Percentiles rank a stretch among this genome's conserved stretches.
Evolutionary conservation across 2,888 invertebrate species (phyloP).

Genomic region (Pristionchus fissidentatus): DNA sequence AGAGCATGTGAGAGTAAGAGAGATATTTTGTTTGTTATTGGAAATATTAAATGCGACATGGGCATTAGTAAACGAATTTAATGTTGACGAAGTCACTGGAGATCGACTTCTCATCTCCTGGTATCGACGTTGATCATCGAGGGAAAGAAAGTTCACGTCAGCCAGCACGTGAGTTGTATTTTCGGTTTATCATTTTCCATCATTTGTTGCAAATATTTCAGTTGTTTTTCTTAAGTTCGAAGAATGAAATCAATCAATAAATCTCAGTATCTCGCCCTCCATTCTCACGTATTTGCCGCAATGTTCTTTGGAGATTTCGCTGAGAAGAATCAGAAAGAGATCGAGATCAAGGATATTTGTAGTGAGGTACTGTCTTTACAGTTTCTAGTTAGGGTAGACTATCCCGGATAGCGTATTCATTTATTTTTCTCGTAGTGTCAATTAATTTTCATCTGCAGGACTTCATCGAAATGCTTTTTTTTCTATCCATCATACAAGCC

Average conservation of each 20-base stretch:
- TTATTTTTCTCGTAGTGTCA: no score
- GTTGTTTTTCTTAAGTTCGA: no score
- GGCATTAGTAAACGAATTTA: no score
- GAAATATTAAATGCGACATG: no score
- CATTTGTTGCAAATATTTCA: neutral
- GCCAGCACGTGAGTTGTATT: neutral
- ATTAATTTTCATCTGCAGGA: neutral
- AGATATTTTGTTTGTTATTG: no score
- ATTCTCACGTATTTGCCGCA: neutral
- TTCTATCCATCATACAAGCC: neutral
- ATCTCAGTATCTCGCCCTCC: neutral
- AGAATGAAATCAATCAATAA: no score
- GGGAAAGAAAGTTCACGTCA: neutral
- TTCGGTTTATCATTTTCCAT: neutral
- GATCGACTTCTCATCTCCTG: no score
- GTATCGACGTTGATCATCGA: neutral
- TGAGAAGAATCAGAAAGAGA: neutral
- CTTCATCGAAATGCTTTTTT: neutral
- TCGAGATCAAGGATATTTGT: neutral
- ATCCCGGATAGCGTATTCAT: no score
- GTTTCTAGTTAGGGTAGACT: no score
- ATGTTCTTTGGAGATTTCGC: neutral
- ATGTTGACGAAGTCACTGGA: no score
- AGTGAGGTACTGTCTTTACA: neutral
- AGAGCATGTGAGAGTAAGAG: no score